Conservation (phyloP, 2,113 vertebrate species). For the Sardina pilchardus region DNA sequence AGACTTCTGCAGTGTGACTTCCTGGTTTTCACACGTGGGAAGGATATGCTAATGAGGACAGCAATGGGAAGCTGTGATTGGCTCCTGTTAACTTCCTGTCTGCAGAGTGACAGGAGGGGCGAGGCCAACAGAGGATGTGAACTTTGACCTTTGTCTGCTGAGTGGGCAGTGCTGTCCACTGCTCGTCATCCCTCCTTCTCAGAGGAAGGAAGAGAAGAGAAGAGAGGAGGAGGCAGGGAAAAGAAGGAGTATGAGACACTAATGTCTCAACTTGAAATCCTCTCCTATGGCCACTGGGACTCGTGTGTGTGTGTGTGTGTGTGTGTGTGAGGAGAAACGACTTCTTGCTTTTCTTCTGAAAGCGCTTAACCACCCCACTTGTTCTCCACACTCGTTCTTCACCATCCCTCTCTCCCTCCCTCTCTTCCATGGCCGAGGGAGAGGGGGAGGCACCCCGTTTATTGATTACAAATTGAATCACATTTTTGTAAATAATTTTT, state of each 20-base stretch:
- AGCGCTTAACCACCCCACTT: neutral
- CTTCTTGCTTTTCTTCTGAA: conserved; percentile 17
- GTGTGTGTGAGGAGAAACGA: neutral
- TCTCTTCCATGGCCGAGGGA: conserved; percentile 77
- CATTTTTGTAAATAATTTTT: conserved; percentile 64
- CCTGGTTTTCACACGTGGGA: conserved; percentile 50
- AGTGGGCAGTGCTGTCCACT: conserved; percentile 26
- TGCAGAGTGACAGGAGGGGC: neutral
- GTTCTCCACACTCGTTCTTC: neutral
- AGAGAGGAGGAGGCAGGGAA: conserved; percentile 2
- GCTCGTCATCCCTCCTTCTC: conserved; percentile 45
- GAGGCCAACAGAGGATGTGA: conserved; percentile 27
- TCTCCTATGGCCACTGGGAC: neutral
- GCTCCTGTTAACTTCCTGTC: conserved; percentile 47
- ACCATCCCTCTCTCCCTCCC: conserved; percentile 58
- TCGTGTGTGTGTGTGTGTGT: neutral
- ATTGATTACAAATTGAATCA: conserved; percentile 77
- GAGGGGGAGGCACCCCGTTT: conserved; percentile 81
- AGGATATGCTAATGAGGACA: conserved; percentile 48
- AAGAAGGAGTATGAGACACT: neutral
- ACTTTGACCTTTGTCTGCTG: conserved; percentile 63
- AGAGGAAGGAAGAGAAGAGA: conserved; percentile 40
- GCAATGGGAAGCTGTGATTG: conserved; percentile 25
- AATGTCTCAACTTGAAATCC: neutral
- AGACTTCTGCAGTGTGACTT: neutral